Evolutionary conservation across 1,140 invertebrate species (phyloP), one percentile per base, ranked within the genome.

Genomic region (Anastrepha obliqua): DNA sequence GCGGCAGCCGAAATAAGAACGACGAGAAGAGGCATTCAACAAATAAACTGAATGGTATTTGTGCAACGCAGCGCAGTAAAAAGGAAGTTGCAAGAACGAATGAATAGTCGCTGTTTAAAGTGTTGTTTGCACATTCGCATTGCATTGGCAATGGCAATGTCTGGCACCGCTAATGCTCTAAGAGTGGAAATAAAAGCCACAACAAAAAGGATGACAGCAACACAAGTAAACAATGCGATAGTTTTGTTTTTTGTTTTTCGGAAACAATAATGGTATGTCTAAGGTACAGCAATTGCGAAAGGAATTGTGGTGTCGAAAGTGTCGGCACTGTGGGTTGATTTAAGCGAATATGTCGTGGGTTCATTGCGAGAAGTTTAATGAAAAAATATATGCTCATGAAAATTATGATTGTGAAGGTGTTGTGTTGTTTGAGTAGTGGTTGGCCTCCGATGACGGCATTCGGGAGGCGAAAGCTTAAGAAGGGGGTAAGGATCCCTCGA

Each of bases 181-280:
- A n/a, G 17, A 51, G 17, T 55, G 44, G 13, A 81, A 81, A 81
- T 81, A 55, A 81, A 51, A 81, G n/a, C 44, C 74, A 81, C 47
- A 81, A 58, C 74, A 81, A 81, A 81, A 55, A 29, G 47, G 47
- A 55, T 81, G 44, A 55, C 17, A 81, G 47, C 47, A 11, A 58
- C 74, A 58, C 15, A 81, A 55, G 74, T 81, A 81, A 81, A 81
- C 74, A 81, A 81, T 81, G 74, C 74, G n/a, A 81, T 55, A 55
- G 47, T 81, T 81, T 20, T n/a, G n/a, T n/a, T n/a, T 29, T 51
- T 55, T 3, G 29, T 29, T 29, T 51, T 55, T 3, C 9, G 47
- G 74, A 81, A 51, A 20, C 8, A 29, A n/a, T 20, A 29, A 55
- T 29, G n/a, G 3, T 81, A 29, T 20, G 6, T 9, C 15, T 74